phyloP scores from a whole-genome alignment of 2,797 vertebrate species.

The Pagetopsis macropterus region DNA sequence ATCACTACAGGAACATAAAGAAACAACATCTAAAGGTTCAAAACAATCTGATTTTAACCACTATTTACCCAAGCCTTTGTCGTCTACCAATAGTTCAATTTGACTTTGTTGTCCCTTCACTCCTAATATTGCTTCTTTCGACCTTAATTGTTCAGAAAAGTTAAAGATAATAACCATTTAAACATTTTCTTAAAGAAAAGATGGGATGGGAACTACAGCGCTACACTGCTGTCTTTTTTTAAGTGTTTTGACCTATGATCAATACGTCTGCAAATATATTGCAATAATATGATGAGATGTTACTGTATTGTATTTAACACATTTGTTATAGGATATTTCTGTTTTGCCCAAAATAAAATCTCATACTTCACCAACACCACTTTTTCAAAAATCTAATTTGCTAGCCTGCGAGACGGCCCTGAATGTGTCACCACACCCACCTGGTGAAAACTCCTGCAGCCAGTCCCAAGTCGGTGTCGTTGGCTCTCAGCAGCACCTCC shows the following conservation, averaged over 20 bases:
- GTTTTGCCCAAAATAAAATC: too few relatives aligned
- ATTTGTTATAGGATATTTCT: too few relatives aligned
- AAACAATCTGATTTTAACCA: neutral
- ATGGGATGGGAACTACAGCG: too few relatives aligned
- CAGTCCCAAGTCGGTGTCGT: slow-evolving; percentile 88
- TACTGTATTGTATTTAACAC: too few relatives aligned
- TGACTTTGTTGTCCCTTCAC: neutral
- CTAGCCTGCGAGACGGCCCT: neutral
- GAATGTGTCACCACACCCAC: slow-evolving; percentile 65
- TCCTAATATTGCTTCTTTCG: neutral
- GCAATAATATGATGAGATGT: too few relatives aligned
- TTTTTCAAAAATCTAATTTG: neutral
- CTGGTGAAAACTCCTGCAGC: slow-evolving; percentile 96
- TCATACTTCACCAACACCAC: too few relatives aligned
- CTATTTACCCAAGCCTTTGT: neutral
- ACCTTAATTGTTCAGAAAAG: neutral
- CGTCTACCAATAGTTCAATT: neutral
- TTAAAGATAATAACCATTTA: neutral
- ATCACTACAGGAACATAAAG: slow-evolving; percentile 82
- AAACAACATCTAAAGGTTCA: neutral
- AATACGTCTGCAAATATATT: too few relatives aligned
- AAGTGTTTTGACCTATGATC: too few relatives aligned
- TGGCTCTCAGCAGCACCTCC: slow-evolving; percentile 92
- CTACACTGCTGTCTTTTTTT: too few relatives aligned
- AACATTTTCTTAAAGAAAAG: too few relatives aligned